Conservation (phyloP, 2,888 invertebrate genomes). For the Cataglyphis altisquamis region DNA sequence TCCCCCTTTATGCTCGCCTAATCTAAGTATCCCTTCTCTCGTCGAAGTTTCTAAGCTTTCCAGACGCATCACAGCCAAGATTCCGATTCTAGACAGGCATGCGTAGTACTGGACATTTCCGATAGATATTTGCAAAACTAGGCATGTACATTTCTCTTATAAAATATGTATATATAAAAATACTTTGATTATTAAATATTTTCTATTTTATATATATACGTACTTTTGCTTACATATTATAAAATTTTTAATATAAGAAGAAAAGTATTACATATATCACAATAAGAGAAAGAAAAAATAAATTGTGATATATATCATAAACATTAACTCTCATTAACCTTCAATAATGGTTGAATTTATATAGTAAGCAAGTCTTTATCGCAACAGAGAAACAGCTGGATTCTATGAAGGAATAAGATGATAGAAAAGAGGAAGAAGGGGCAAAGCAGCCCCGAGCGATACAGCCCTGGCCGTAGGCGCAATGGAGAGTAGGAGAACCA, state of each 20-base stretch:
- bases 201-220: neutral
- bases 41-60: slow-evolving; percentile 73
- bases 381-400: neutral
- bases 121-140: slow-evolving; percentile 9
- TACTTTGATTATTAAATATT: neutral
- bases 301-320: neutral
- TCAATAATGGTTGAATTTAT: neutral
- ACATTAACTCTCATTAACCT: neutral
- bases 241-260: neutral
- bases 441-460: slow-evolving; percentile 71
- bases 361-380: neutral
- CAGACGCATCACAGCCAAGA: slow-evolving; percentile 62
- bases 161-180: neutral
- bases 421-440: slow-evolving; percentile 56
- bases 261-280: neutral
- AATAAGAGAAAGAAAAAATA: neutral
- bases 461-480: slow-evolving; percentile 78
- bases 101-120: neutral
- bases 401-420: slow-evolving; percentile 9
- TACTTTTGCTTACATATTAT: neutral
- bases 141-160: neutral
- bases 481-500: slow-evolving; percentile 62
- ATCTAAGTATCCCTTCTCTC: slow-evolving; percentile 72
- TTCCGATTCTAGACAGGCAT: slow-evolving; percentile 56
- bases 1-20: slow-evolving; percentile 44